These are phyloP conservation scores for Hyalella azteca DNA, from an alignment of 2,888 invertebrate species.

Conservation along the genomic window DNA sequence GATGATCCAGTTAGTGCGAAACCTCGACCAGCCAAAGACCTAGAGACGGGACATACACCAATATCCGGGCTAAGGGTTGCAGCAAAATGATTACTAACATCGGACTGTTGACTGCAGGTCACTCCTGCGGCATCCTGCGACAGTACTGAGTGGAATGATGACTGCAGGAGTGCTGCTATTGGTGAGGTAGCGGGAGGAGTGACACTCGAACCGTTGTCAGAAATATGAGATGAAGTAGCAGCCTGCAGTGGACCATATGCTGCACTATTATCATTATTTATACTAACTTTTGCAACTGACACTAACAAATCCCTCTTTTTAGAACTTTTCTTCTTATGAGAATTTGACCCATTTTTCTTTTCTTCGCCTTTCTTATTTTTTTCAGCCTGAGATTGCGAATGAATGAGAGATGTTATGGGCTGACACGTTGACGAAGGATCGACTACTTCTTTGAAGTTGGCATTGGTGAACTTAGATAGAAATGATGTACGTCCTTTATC, in stretches of 20 bases:
- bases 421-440: conserved; percentile 1
- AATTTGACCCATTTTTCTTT: not conserved
- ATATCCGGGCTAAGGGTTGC: not conserved
- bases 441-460: conserved; percentile 33
- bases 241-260: conserved; percentile 34
- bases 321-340: not conserved
- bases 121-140: not conserved
- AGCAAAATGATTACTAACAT: not conserved
- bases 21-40: not conserved
- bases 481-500: not conserved
- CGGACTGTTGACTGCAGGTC: not conserved
- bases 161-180: conserved; percentile 19
- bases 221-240: not conserved
- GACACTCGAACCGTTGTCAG: conserved; percentile 10
- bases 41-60: not conserved
- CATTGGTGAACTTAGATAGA: conserved; percentile 30
- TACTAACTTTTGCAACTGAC: not conserved
- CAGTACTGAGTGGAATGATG: not conserved
- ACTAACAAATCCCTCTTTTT: not conserved
- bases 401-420: conserved; percentile 29
- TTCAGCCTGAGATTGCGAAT: not conserved
- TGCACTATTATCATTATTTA: conserved; percentile 25
- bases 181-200: conserved; percentile 30
- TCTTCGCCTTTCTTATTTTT: not conserved
- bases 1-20: not conserved